Conservation (phyloP, 1,140 invertebrate genomes). For the Ephestia elutella region DNA sequence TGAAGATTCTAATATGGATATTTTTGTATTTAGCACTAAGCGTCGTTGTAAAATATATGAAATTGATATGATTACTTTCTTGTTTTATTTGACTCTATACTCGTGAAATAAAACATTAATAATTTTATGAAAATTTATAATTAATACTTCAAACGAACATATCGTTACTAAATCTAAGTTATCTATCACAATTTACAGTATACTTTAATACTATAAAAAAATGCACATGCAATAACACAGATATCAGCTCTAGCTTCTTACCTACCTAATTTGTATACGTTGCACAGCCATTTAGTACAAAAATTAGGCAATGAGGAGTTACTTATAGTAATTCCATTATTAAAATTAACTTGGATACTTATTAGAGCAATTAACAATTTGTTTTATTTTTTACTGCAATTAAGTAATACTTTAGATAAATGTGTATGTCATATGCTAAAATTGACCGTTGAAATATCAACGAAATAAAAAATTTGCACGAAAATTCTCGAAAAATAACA, state of each 20-base stretch:
- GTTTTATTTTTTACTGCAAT: too few species aligned
- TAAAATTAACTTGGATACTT: too few species aligned
- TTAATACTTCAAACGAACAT: neutral
- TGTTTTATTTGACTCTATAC: constrained; percentile 28
- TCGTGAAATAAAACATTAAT: too few species aligned
- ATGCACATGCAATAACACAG: neutral
- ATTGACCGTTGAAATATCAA: too few species aligned
- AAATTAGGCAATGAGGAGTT: neutral
- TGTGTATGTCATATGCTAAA: too few species aligned
- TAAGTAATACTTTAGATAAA: too few species aligned
- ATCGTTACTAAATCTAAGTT: neutral
- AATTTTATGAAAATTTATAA: neutral
- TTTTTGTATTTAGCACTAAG: constrained; percentile 69
- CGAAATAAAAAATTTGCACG: too few species aligned
- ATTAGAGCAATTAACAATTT: too few species aligned
- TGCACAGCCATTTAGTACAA: neutral
- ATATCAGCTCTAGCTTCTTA: constrained; percentile 1
- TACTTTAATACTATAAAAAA: neutral
- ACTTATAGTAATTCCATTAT: too few species aligned
- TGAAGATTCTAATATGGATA: constrained; percentile 36
- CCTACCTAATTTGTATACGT: constrained; percentile 1
- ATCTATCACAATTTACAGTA: neutral
- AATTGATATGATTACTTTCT: constrained; percentile 41
- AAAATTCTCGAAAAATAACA: too few species aligned
- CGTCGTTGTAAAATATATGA: constrained; percentile 57